Base-by-base conservation (phyloP, 2,797 vertebrate species). In the Streptopelia turtur region DNA sequence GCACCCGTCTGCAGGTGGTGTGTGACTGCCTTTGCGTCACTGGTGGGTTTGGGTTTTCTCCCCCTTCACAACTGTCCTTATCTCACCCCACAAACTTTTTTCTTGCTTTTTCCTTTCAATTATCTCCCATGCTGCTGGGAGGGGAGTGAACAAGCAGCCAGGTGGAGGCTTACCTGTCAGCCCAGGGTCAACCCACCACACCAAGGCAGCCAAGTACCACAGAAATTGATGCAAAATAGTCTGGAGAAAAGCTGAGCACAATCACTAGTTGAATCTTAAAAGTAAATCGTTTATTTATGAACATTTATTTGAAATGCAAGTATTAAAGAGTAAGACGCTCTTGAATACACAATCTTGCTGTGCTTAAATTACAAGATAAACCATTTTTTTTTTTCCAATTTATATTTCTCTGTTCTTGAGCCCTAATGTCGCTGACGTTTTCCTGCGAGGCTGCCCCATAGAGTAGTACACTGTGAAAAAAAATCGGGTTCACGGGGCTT, bases 321-420 rank as follows among this genome's bases (percentile, higher is more conserved):
- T 20, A 39, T 28, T 49, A 37, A 22, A 59, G 37, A 66, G 30
- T 31, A 63, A 81, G 43, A 24, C 22, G 1, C 6, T 45, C 49
- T 53, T 53, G 28, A 70, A 61, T 35, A 61, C 24, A 70, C 47
- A 37, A 21, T 10, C 20, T 6, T 13, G 21, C 16, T 20, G 28
- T 27, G 30, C 7, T 97, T 80, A 97, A 39, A 96, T 83, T 8
- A 97, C 95, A 16, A 97, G 90, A 70, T 97, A 98, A 66, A 84
- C 83, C 83, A 92, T n/a, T n/a, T n/a, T 94, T 76, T 96, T 96
- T 83, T 88, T 93, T 7, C 95, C 94, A 1, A n/a, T n/a, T n/a
- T 97, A 93, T 18, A 96, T 80, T 86, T 90, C 96, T 77, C 95
- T 96, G 39, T 76, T 96, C 86, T 97, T 98, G 53, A 97, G 94